phyloP scores from a whole-genome alignment of 1,140 invertebrate species.

The Forficula auricularia region DNA sequence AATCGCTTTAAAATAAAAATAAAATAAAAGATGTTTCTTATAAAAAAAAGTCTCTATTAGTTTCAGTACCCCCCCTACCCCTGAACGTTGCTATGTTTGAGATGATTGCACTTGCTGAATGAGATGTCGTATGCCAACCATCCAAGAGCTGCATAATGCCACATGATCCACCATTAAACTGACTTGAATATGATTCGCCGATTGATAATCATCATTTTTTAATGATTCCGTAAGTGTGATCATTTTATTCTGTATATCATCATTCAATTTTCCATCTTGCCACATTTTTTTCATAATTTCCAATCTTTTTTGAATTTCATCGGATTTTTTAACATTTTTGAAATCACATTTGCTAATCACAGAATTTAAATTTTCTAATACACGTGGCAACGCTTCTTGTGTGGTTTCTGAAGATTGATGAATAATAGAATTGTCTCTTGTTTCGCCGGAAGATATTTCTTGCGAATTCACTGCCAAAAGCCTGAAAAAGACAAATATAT shows the following conservation, averaged over 20 bases:
- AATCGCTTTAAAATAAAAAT: constrained; percentile 6
- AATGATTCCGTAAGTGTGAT: constrained; percentile 27
- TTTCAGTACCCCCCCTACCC: too few relatives aligned
- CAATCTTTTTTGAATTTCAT: constrained; percentile 25
- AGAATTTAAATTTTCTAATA: background rate
- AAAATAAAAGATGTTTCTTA: too few relatives aligned
- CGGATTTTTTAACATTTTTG: constrained; percentile 11
- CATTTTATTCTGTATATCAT: constrained; percentile 21
- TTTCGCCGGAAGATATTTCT: too few relatives aligned
- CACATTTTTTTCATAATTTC: constrained; percentile 26
- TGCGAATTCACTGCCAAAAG: too few relatives aligned
- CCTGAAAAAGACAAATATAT: too few relatives aligned
- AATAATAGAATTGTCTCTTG: too few relatives aligned
- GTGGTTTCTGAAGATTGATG: too few relatives aligned
- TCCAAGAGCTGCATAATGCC: constrained; percentile 27
- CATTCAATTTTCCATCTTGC: constrained; percentile 25
- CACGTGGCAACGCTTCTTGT: background rate
- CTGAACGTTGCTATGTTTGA: too few relatives aligned
- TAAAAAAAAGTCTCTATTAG: too few relatives aligned
- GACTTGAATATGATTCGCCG: constrained; percentile 27
- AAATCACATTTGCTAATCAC: too few relatives aligned
- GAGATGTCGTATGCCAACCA: constrained; percentile 27
- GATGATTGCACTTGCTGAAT: constrained; percentile 19
- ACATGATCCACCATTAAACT: constrained; percentile 27
- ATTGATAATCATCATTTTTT: constrained; percentile 19